Base-by-base conservation (phyloP, 2,888 invertebrate genomes). In the Eristalis tenax region DNA sequence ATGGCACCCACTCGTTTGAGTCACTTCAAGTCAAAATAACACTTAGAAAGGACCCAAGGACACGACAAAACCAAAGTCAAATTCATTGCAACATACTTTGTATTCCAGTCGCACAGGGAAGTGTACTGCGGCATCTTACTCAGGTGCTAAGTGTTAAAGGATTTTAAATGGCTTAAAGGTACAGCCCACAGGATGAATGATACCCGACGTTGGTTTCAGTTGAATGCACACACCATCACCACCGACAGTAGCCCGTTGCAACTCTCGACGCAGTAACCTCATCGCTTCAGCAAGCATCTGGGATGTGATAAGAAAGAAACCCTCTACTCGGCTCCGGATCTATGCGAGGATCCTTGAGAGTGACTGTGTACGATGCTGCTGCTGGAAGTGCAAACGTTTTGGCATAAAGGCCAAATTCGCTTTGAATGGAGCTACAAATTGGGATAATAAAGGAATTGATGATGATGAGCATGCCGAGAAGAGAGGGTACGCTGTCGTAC, bases 391-490 rank as follows among this genome's bases (percentile, higher is more conserved):
- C 87, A 87, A 83, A 87, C 83, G 79, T 83, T 83, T 83, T 50
- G 69, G 87, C 79, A 73, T 76, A 83, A 83, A 75, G 79, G 70
- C 85, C 88, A 89, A 90, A 90, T 89, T 90, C 85, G 86, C 88
- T 88, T 89, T 90, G 89, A 90, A 90, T 89, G 87, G 89, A 88
- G 88, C 84, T 89, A 88, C 89, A 90, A 90, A 90, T 90, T 90
- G 90, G 89, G 89, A 89, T 88, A 88, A 89, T 89, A 89, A 90
- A 88, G 86, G 89, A 89, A 89, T 89, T 89, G 89, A 89, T 89
- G 89, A 73, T 89, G 83, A 87, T 87, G 83, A 83, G 78, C 70
- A 69, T 82, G 69, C 63, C 40, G 38, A 26, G 70, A 56, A 57
- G 70, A 63, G 64, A 23, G 63, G 18, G 23, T 43, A 15, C 35